Base-by-base conservation (phyloP, 92 coral and sea anemone genomes). In the Meandrina meandrites region DNA sequence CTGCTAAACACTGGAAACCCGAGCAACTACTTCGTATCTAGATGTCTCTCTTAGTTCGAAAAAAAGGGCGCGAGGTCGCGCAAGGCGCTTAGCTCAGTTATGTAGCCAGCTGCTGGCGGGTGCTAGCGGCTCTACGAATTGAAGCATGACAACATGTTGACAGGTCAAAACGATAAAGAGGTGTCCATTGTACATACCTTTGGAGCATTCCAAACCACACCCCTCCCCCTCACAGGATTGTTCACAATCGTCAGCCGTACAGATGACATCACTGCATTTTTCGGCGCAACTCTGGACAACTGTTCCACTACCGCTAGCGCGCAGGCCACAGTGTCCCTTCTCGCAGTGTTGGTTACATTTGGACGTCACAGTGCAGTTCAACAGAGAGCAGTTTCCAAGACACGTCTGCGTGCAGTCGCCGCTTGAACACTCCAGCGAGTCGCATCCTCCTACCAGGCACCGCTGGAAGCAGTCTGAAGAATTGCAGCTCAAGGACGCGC, bases 311-410 rank as follows among this genome's bases (percentile, higher is more conserved):
- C 88, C 86, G 72, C 42, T 79, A 32, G 88, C 94, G 32, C 58
- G 66, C 19, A 92, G 79, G 8, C 53, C 86, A 30, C 94, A 92
- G 22, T 72, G 1, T n/a, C 92, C 94, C 71, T 81, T 92, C 82
- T 92, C 94, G 78, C 94, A 92, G 71, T 89, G 94, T 76, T 92
- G 94, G 75, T 57, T 92, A 86, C 94, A 89, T 66, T 86, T 84
- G 53, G 73, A 72, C 54, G 78, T 51, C 54, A 62, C 83, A 1
- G 75, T 78, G 80, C 89, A 79, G 67, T 71, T 79, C 14, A 86
- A 57, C 14, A 28, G 66, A 16, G 89, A 68, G 73, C 89, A 86
- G 74, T 86, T 86, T 31, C 76, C n/a, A 18, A 34, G 34, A 71
- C 94, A 92, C 6, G 80, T 89, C 84, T 92, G 94, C 1, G 92